Conservation (phyloP, 2,797 vertebrate species). For the Hippocampus kuda region DNA sequence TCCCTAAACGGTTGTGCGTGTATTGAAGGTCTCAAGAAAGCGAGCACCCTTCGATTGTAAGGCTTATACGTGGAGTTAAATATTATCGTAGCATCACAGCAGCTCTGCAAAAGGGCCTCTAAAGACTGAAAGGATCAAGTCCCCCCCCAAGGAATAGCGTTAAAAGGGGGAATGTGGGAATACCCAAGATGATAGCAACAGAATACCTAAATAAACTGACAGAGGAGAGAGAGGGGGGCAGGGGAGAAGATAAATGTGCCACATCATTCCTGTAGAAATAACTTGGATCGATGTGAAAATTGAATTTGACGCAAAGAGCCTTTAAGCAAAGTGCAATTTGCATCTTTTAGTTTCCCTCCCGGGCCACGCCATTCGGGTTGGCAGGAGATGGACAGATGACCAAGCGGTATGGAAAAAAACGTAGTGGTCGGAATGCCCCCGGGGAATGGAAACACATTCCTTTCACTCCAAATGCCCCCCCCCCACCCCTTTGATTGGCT, state of each 20-base stretch:
- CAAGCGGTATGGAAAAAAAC: conserved; percentile 30
- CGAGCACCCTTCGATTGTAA: background rate
- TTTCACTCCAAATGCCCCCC: conserved; percentile 70
- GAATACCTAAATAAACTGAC: conserved; percentile 33
- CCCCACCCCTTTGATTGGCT: conserved; percentile 72
- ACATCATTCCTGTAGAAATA: conserved; percentile 48
- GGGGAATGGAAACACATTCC: conserved; percentile 62
- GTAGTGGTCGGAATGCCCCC: conserved; percentile 19
- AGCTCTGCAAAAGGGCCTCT: background rate
- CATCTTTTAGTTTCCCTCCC: conserved; percentile 79
- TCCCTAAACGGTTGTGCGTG: background rate
- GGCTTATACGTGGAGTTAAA: background rate
- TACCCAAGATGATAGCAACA: background rate
- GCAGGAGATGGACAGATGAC: conserved; percentile 44
- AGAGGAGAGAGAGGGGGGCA: conserved; percentile 15
- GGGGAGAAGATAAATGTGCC: conserved; percentile 66
- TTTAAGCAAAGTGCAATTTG: conserved; percentile 92
- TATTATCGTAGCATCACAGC: background rate
- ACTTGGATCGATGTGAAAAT: conserved; percentile 96
- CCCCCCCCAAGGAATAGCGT: background rate
- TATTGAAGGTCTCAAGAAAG: background rate
- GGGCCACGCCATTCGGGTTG: conserved; percentile 66
- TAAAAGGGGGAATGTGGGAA: background rate
- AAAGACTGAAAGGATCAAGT: background rate
- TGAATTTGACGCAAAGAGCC: conserved; percentile 90